These are phyloP conservation scores for Machaerirhynchus nigripectus DNA, from an alignment of 2,113 vertebrate genomes.

Conservation along the genomic window DNA sequence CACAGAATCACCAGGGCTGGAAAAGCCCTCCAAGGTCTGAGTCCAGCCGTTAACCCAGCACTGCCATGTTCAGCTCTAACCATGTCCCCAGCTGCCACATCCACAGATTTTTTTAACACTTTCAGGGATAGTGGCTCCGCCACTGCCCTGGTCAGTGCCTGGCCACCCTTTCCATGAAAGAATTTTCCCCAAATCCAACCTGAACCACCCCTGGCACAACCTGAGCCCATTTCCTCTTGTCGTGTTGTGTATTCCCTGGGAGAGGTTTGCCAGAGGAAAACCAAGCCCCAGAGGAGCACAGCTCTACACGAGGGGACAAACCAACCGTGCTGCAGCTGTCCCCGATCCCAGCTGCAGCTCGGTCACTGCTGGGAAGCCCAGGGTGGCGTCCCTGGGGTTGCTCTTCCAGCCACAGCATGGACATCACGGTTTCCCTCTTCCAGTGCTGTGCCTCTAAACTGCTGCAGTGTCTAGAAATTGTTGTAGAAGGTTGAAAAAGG, in stretches of 20 bases:
- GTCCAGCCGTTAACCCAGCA: neutral
- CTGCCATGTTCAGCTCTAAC: neutral
- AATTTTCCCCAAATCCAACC: neutral
- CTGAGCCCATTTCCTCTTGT: neutral
- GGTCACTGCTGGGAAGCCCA: neutral
- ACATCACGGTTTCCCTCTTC: neutral
- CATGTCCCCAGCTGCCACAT: neutral
- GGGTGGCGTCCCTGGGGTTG: neutral
- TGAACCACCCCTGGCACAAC: neutral
- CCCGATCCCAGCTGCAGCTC: fast-evolving
- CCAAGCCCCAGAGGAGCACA: neutral
- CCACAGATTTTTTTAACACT: neutral
- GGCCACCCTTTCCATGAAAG: neutral
- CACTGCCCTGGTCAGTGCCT: neutral
- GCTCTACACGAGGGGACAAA: neutral
- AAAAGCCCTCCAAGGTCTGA: neutral
- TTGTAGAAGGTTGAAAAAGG: neutral
- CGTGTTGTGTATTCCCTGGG: neutral
- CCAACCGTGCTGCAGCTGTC: neutral
- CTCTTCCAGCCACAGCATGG: fast-evolving
- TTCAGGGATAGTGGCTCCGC: neutral
- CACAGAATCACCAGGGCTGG: neutral
- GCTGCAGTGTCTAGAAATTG: neutral
- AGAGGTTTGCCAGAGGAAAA: neutral
- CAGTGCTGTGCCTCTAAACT: fast-evolving